These are phyloP conservation scores for Hirtodrosophila histrioides DNA, from an alignment of 2,888 invertebrate genomes.

Conservation along the genomic window DNA sequence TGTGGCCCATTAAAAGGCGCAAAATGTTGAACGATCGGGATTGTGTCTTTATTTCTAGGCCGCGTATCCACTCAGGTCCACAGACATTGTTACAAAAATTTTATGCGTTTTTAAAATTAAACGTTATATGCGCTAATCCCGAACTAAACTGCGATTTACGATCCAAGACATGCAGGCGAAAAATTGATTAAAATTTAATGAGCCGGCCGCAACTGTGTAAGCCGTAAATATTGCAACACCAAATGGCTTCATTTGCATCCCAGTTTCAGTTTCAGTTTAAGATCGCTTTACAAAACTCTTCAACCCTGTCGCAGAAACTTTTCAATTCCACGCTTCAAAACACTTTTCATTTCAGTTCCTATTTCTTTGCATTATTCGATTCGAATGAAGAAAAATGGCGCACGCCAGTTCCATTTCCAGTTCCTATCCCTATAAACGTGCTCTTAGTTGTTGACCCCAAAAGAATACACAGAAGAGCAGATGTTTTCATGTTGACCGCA, in stretches of 20 bases:
- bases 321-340: slow-evolving; percentile 49
- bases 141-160: slow-evolving; percentile 78
- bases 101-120: slow-evolving; percentile 80
- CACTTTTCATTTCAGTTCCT: slow-evolving; percentile 67
- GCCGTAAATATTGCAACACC: slow-evolving; percentile 62
- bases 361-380: too few relatives aligned
- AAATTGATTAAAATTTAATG: slow-evolving; percentile 78
- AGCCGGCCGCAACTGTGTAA: slow-evolving; percentile 57
- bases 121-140: slow-evolving; percentile 78
- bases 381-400: slow-evolving; percentile 58
- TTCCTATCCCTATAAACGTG: not conserved
- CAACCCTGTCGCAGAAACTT: not conserved
- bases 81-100: slow-evolving; percentile 77
- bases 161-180: slow-evolving; percentile 59
- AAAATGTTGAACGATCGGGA: not conserved
- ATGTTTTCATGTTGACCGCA: slow-evolving; percentile 82
- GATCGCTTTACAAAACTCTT: too few relatives aligned
- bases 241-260: slow-evolving; percentile 78
- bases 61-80: too few relatives aligned
- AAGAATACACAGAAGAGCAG: slow-evolving; percentile 68
- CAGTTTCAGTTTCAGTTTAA: slow-evolving; percentile 20
- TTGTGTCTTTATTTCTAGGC: not conserved
- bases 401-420: slow-evolving; percentile 44
- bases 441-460: slow-evolving; percentile 63
- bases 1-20: not conserved